Percentiles rank a stretch among this genome's conserved stretches.
Evolutionary conservation across 2,888 invertebrate genomes (phyloP).

Genomic region (Ectemnius lituratus): DNA sequence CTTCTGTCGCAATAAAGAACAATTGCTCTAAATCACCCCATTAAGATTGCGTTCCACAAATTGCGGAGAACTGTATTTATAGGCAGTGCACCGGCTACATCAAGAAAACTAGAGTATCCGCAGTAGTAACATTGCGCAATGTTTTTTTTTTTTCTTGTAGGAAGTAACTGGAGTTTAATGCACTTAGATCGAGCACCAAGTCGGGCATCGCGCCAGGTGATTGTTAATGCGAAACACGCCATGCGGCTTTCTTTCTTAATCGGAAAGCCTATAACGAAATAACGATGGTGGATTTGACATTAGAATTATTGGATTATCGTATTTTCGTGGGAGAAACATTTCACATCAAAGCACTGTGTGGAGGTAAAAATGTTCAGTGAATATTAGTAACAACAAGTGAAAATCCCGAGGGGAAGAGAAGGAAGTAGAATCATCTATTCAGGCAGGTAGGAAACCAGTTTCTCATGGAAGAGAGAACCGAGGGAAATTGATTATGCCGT

Average conservation of each 20-base stretch:
- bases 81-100: too few species aligned
- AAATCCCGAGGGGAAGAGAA: constrained; percentile 1
- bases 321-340: too few species aligned
- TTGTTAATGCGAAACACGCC: background rate
- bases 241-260: background rate
- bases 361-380: background rate
- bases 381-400: constrained; percentile 6
- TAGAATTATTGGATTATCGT: too few species aligned
- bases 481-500: constrained; percentile 46
- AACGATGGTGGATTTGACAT: background rate
- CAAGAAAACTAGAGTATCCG: too few species aligned
- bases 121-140: too few species aligned
- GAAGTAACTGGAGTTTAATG: background rate
- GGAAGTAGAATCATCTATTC: constrained; percentile 18
- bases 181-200: background rate
- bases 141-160: background rate
- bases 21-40: too few species aligned
- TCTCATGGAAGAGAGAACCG: constrained; percentile 21
- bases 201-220: background rate
- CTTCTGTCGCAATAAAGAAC: too few species aligned
- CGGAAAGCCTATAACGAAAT: background rate
- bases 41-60: too few species aligned
- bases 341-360: background rate
- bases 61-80: too few species aligned
- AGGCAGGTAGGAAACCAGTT: constrained; percentile 18